phyloP scores from a whole-genome alignment of 2,888 invertebrate species.

The Pocota personata region DNA sequence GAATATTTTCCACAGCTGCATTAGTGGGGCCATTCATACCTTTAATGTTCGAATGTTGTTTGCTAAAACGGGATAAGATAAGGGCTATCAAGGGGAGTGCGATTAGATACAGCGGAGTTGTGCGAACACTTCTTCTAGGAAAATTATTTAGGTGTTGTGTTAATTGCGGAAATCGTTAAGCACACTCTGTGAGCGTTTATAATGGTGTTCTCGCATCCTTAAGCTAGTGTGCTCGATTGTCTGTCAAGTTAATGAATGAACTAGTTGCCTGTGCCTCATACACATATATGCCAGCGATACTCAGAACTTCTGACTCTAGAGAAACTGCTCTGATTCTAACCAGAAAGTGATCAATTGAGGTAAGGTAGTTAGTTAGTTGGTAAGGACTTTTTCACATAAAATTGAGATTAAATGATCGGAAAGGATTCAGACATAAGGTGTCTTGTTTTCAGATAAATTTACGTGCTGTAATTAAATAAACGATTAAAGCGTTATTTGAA shows the following conservation, averaged over 20 bases:
- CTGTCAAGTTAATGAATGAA: neutral
- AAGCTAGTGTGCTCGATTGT: neutral
- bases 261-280: no score
- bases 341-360: no score
- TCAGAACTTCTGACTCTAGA: no score
- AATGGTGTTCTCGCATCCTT: neutral
- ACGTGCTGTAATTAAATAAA: no score
- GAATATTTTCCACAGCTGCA: slow-evolving; percentile 8
- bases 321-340: no score
- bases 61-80: slow-evolving; percentile 23
- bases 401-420: no score
- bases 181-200: neutral
- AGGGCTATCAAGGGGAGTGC: neutral
- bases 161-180: neutral
- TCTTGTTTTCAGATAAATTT: no score
- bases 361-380: no score
- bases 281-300: no score
- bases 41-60: slow-evolving; percentile 21
- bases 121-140: neutral
- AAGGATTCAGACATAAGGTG: no score
- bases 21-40: neutral
- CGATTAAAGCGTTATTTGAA: no score
- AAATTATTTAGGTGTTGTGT: neutral
- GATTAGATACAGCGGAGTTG: neutral
- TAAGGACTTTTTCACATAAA: no score